Percentiles rank a stretch among this genome's conserved stretches.
These are phyloP conservation scores for Montipora capitata DNA, from an alignment of 92 coral and sea anemone species.

Conservation along the genomic window DNA sequence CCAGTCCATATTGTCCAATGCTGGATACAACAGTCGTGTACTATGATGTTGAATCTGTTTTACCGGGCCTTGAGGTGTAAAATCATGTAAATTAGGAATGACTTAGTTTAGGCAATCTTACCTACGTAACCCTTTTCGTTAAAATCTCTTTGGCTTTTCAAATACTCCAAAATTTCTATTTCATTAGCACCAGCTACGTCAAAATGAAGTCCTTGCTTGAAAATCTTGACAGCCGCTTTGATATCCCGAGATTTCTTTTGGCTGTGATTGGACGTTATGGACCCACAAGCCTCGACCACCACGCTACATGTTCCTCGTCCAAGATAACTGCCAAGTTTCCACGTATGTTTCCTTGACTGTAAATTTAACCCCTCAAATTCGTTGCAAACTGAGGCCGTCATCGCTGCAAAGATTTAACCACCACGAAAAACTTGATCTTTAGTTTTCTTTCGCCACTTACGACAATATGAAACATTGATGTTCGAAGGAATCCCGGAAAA, in stretches of 20 bases:
- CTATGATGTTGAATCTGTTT: neutral
- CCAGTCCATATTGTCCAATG: too few species aligned
- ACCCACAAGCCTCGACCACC: slow-evolving; percentile 68
- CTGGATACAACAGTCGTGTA: too few species aligned
- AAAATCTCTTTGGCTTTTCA: slow-evolving; percentile 5
- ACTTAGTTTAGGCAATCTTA: neutral
- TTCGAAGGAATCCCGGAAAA: neutral
- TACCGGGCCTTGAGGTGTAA: neutral
- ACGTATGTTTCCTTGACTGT: slow-evolving; percentile 55
- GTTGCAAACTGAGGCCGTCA: slow-evolving; percentile 3
- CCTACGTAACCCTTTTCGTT: slow-evolving; percentile 4
- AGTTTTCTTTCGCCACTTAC: neutral
- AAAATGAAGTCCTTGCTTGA: slow-evolving; percentile 76
- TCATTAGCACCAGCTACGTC: slow-evolving; percentile 84
- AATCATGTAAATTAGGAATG: neutral
- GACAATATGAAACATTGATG: neutral
- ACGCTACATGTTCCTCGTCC: slow-evolving; percentile 83
- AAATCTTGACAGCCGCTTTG: slow-evolving; percentile 83
- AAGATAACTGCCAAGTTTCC: slow-evolving; percentile 62
- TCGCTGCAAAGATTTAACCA: neutral
- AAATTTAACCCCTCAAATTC: slow-evolving; percentile 56
- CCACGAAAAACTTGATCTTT: neutral
- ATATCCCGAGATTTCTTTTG: neutral
- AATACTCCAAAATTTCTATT: slow-evolving; percentile 65
- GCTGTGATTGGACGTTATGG: neutral